Evolutionary conservation across 2,113 vertebrate genomes (phyloP), one percentile per base, ranked within the genome.

Genomic region (Chamaea fasciata): DNA sequence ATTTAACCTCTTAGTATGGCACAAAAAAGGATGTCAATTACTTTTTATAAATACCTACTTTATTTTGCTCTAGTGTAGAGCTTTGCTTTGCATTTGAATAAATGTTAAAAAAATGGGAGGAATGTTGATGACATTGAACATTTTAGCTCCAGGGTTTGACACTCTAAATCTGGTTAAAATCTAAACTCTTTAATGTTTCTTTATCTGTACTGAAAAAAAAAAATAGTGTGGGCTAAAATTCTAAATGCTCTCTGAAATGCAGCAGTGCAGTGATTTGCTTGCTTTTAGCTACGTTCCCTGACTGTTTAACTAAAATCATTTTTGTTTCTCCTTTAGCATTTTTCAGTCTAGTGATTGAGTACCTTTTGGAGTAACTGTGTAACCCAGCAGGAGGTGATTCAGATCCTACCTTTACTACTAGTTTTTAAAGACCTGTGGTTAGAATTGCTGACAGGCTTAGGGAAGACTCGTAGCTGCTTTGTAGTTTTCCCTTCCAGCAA

Each of bases 81-180:
- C 27, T 92, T 90, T 92, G 27, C 33, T 83, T 96, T 94, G 59
- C 44, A 62, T 76, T 95, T 7, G 2, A 91, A 92, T 89, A 76
- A 73, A 76, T 47, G 50, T 77, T 88, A 44, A 7, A 55, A 59
- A 59, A 95, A 94, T 83, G 30, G 70, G 78, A 92, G 94, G 50
- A 90, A 52, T 41, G 19, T 70, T 93, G 75, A 88, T 87, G 68
- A 80, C 59, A 74, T 39, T 24, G 75, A 95, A 91, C 79, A 33
- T 39, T 85, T 94, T 81, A 77, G 59, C 68, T 94, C 28, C 37
- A n/a, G 88, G 79, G 47, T 95, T 37, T 87, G 90, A 88, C 60
- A 88, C 68, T 37, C 31, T 77, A 85, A 87, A 85, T 92, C 71
- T 93, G 82, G 52, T 68, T 95, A 80, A 93, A 88, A 86, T 93